A percentile compares a stretch with the other conserved stretches of the same genome.
Evolutionary conservation across 2,113 vertebrate species (phyloP).

Genomic region (Nansenia antarctica): DNA sequence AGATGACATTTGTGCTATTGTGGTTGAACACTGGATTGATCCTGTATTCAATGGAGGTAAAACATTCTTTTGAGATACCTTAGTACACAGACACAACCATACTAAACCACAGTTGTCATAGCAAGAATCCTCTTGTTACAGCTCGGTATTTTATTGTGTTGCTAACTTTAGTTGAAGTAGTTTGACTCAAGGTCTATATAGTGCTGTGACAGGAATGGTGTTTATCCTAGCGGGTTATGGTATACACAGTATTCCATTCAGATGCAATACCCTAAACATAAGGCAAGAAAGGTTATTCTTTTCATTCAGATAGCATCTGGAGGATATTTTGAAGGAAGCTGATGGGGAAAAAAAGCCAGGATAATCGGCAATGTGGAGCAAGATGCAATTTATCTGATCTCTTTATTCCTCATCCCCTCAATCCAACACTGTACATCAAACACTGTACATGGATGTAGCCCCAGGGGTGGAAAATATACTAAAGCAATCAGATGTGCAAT

Average conservation of each 20-base stretch:
- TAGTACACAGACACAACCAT: too few species aligned
- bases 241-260: slow-evolving; percentile 9
- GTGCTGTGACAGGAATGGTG: too few species aligned
- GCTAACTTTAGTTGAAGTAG: too few species aligned
- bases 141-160: too few species aligned
- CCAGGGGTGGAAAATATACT: slow-evolving; percentile 39
- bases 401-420: slow-evolving; percentile 50
- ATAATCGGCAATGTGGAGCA: slow-evolving; percentile 22
- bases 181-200: too few species aligned
- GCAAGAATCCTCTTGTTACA: too few species aligned
- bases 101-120: too few species aligned
- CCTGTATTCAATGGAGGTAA: too few species aligned
- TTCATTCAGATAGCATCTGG: background rate
- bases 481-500: slow-evolving; percentile 63
- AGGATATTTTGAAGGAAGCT: slow-evolving; percentile 12
- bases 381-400: slow-evolving; percentile 47
- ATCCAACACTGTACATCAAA: too few species aligned
- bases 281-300: background rate
- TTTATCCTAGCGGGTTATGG: background rate
- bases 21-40: too few species aligned
- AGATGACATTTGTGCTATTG: too few species aligned
- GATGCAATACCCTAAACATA: background rate
- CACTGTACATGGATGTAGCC: slow-evolving; percentile 33
- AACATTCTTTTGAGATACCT: too few species aligned
- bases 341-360: slow-evolving; percentile 14